Evolutionary conservation across 2,113 vertebrate species (phyloP).

Genomic region (Misgurnus mizolepis): DNA sequence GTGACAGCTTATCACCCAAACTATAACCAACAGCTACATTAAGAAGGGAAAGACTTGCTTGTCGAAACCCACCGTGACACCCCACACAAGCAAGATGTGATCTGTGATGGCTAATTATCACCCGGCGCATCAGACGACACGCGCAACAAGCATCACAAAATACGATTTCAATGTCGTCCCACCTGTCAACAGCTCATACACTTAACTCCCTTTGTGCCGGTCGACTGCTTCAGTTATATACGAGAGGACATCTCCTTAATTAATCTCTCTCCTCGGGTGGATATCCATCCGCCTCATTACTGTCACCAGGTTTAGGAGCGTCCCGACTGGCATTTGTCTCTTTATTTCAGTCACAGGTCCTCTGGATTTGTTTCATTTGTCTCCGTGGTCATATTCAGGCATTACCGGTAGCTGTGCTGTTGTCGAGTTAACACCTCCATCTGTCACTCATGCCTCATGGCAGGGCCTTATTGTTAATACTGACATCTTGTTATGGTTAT

Average conservation of each 20-base stretch:
- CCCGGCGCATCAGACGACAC: conserved; percentile 4
- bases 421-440: conserved; percentile 29
- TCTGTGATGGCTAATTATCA: conserved; percentile 36
- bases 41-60: conserved; percentile 28
- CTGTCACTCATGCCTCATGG: conserved; percentile 20
- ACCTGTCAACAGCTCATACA: conserved; percentile 24
- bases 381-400: conserved; percentile 31
- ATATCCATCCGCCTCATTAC: conserved; percentile 36
- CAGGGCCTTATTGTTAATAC: conserved; percentile 33
- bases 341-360: conserved; percentile 35
- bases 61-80: conserved; percentile 12
- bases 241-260: conserved; percentile 29
- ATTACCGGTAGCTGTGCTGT: neutral
- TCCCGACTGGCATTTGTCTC: conserved; percentile 32
- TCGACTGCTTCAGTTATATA: neutral
- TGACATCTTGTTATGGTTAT: conserved; percentile 31
- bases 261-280: conserved; percentile 41
- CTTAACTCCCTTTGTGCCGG: conserved; percentile 13
- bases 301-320: conserved; percentile 14
- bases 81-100: conserved; percentile 40
- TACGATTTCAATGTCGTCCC: conserved; percentile 21
- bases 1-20: conserved; percentile 34
- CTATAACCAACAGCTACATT: conserved; percentile 20
- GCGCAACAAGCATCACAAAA: neutral
- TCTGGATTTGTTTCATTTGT: conserved; percentile 39